Percentiles rank a stretch among this genome's conserved stretches.
Evolutionary conservation across 2,797 vertebrate genomes (phyloP).

Genomic region (Knipowitschia caucasica): DNA sequence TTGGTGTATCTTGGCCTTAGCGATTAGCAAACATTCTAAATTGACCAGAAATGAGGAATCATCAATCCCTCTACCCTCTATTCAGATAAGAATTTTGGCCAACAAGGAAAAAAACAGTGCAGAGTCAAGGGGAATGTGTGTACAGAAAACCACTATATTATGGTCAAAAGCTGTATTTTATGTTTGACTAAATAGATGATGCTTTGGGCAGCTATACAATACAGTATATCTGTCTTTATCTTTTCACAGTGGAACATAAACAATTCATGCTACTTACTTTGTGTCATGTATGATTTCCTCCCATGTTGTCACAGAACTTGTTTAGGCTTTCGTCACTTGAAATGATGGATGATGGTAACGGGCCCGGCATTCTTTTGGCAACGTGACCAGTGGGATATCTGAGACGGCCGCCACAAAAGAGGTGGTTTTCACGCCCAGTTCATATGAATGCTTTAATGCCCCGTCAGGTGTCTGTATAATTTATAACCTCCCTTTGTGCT

Average conservation of each 20-base stretch:
- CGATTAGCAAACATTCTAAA: no score
- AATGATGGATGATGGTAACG: constrained; percentile 36
- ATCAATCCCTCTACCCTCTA: no score
- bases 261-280: constrained; percentile 10
- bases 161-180: no score
- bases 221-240: no score
- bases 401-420: constrained; percentile 21
- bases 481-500: neutral
- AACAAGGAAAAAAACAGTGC: no score
- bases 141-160: no score
- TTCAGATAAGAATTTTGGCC: no score
- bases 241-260: constrained; percentile 8
- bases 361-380: constrained; percentile 35
- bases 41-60: no score
- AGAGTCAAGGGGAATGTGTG: no score
- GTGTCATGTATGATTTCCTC: constrained; percentile 22
- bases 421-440: constrained; percentile 7
- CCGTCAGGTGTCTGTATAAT: neutral
- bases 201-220: no score
- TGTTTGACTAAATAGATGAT: no score
- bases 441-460: constrained; percentile 14
- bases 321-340: constrained; percentile 46
- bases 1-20: no score
- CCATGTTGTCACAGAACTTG: constrained; percentile 41
- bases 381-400: constrained; percentile 11